phyloP scores from a whole-genome alignment of 2,888 invertebrate species.

The Orchesella flavescens region DNA sequence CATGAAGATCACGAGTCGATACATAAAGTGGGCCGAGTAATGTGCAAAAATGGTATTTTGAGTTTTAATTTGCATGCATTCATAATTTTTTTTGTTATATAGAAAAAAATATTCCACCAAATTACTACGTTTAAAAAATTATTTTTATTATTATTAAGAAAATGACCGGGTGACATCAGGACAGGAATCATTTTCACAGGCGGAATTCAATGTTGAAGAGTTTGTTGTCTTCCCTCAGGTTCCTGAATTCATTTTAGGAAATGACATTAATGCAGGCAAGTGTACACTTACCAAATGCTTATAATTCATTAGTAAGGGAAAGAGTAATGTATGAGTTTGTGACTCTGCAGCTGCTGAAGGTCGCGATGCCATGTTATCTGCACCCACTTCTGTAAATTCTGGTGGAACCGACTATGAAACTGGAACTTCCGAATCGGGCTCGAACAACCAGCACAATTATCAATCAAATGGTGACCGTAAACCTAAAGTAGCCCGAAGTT shows the following conservation, averaged over 20 bases:
- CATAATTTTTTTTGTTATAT: neutral
- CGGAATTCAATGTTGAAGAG: constrained; percentile 64
- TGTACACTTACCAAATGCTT: neutral
- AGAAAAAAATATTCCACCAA: too few relatives aligned
- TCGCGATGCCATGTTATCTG: constrained; percentile 55
- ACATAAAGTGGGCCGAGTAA: constrained; percentile 53
- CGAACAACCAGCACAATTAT: constrained; percentile 45
- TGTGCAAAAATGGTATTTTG: constrained; percentile 57
- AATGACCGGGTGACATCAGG: constrained; percentile 40
- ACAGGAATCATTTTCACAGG: constrained; percentile 59
- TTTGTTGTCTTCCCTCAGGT: constrained; percentile 65
- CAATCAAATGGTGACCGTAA: constrained; percentile 55
- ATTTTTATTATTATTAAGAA: constrained; percentile 40
- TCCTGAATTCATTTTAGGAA: constrained; percentile 62
- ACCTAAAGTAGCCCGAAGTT: constrained; percentile 48
- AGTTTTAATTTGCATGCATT: constrained; percentile 26
- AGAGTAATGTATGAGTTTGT: neutral
- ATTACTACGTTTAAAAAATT: too few relatives aligned
- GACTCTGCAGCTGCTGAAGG: constrained; percentile 34
- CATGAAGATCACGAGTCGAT: constrained; percentile 54
- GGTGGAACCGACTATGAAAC: constrained; percentile 62
- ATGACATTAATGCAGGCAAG: constrained; percentile 50
- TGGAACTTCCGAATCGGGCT: constrained; percentile 53
- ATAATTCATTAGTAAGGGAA: too few relatives aligned
- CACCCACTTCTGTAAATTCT: constrained; percentile 55